A percentile compares a stretch with the other conserved stretches of the same genome.
phyloP scores from a whole-genome alignment of 2,888 invertebrate genomes.

The Eupeodes latifasciatus region DNA sequence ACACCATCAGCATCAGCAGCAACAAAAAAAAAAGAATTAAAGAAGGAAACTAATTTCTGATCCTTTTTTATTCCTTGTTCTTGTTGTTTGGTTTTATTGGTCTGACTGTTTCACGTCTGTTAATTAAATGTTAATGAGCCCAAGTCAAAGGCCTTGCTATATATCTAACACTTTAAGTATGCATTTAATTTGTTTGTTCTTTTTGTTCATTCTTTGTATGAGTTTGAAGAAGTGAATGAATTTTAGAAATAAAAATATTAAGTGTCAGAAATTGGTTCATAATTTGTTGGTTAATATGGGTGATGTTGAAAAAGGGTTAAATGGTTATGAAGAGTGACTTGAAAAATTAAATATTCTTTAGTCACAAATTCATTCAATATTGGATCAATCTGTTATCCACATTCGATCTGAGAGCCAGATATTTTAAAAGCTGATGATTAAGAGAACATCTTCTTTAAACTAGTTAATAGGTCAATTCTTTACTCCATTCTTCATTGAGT shows the following conservation, averaged over 20 bases:
- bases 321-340: too few relatives aligned
- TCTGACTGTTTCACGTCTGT: slow-evolving; percentile 43
- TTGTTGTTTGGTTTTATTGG: slow-evolving; percentile 20
- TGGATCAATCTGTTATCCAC: too few relatives aligned
- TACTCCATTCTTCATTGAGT: too few relatives aligned
- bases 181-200: slow-evolving; percentile 23
- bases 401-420: too few relatives aligned
- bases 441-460: too few relatives aligned
- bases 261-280: slow-evolving; percentile 12
- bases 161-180: slow-evolving; percentile 7
- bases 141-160: slow-evolving; percentile 52
- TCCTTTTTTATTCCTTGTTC: neutral
- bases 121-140: slow-evolving; percentile 65
- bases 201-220: neutral
- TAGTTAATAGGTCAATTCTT: too few relatives aligned
- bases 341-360: too few relatives aligned
- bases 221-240: neutral
- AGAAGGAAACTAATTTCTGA: neutral
- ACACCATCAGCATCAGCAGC: neutral
- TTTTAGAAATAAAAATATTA: neutral
- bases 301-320: neutral
- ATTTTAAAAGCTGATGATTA: too few relatives aligned
- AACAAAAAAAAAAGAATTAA: neutral
- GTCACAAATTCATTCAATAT: too few relatives aligned
- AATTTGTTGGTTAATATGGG: neutral